Evolutionary conservation across 2,113 vertebrate genomes (phyloP).

Genomic region (Chascanopsetta lugubris): DNA sequence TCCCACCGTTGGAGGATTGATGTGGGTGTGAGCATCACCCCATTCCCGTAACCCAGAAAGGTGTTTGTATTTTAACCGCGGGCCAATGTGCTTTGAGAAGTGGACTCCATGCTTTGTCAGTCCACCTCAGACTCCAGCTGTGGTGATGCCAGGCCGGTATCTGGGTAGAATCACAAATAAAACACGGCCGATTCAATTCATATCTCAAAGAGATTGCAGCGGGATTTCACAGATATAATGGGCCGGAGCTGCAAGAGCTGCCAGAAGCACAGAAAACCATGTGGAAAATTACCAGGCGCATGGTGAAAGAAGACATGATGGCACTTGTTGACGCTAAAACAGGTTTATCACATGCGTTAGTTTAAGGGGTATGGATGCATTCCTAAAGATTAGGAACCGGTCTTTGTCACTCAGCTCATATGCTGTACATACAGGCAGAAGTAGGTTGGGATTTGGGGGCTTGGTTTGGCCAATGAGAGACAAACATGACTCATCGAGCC

Average conservation of each 20-base stretch:
- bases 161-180: background rate
- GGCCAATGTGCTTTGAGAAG: background rate
- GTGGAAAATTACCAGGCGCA: background rate
- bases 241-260: no score
- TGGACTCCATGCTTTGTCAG: background rate
- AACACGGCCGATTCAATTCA: background rate
- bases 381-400: background rate
- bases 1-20: background rate
- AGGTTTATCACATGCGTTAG: no score
- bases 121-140: background rate
- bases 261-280: no score
- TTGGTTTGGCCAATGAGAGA: no score
- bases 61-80: no score
- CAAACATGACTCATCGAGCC: no score
- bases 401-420: no score
- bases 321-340: background rate
- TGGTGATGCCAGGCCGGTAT: background rate
- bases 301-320: constrained; percentile 1
- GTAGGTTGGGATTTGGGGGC: background rate
- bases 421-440: background rate
- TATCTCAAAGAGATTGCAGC: background rate
- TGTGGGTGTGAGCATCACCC: background rate
- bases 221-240: no score
- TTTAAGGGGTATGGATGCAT: no score
- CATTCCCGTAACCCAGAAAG: no score